A percentile compares a stretch with the other conserved stretches of the same genome.
phyloP scores from a whole-genome alignment of 2,113 vertebrate genomes.

The Syngnathus typhle region DNA sequence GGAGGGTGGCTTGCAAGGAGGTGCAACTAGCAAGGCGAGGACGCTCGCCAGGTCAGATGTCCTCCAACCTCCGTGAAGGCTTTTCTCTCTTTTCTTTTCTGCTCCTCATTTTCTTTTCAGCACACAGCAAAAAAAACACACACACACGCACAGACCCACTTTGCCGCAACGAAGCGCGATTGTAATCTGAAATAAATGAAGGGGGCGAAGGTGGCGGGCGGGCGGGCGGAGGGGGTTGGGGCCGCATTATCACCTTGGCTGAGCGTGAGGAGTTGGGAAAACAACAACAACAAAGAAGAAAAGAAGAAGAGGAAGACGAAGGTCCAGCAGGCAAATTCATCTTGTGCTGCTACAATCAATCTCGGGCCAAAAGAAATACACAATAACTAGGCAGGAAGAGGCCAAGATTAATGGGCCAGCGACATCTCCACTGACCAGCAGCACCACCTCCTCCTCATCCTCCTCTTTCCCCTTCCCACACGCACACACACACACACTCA shows the following conservation, averaged over 20 bases:
- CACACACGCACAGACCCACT: constrained; percentile 29
- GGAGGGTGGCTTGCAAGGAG: not conserved
- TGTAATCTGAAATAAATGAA: constrained; percentile 98
- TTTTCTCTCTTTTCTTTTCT: not conserved
- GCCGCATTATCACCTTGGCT: constrained; percentile 78
- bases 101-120: constrained; percentile 36
- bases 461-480: constrained; percentile 20
- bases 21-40: not conserved
- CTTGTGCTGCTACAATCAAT: constrained; percentile 98
- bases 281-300: constrained; percentile 49
- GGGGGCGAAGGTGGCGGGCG: constrained; percentile 44
- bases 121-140: not conserved
- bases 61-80: constrained; percentile 29
- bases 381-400: constrained; percentile 98
- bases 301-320: constrained; percentile 75
- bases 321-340: constrained; percentile 94
- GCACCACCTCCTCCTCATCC: constrained; percentile 79
- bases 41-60: constrained; percentile 34
- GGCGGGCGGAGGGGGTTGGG: constrained; percentile 14
- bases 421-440: constrained; percentile 98
- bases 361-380: constrained; percentile 99
- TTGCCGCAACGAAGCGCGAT: constrained; percentile 66
- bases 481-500: constrained; percentile 14
- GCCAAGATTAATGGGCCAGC: constrained; percentile 95
- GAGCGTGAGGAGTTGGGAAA: constrained; percentile 71